Evolutionary conservation across 2,797 vertebrate species (phyloP), one percentile per base, ranked within the genome.

Genomic region (Melanotaenia trifasciata): DNA sequence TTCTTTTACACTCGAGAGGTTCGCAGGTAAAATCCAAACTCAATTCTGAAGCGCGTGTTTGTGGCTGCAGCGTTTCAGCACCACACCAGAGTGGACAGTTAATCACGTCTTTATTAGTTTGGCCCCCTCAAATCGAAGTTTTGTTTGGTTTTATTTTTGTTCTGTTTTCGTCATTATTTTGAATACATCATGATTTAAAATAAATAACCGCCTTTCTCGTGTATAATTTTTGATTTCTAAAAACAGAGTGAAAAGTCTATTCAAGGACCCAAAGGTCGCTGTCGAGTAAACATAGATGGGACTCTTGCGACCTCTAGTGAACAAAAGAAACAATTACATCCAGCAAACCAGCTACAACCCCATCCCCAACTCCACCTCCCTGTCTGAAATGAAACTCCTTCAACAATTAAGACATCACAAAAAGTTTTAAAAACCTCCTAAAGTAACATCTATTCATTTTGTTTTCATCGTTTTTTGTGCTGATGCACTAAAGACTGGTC

Each of bases 71-170:
- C n/a, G 30, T 81, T 90, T 92, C 91, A 92, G 90, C 88, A 92
- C 89, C 90, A 85, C 80, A 20, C 36, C 35, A 40, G 24, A 80
- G 63, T 83, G 89, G 87, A 90, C 75, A 92, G 90, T 84, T 56
- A 16, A 74, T 61, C 13, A 6, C 38, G 53, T 10, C 56, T 13
- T 6, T 43, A 3, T 38, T 1, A 16, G 11, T 24, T 24, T 53
- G 8, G 12, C 12, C 0, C 4, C 20, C 1, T 20, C 1, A 1
- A 12, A 0, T 22, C 3, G 1, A 10, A 40, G 0, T 2, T 8
- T 40, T 32, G 36, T 4, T 33, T 45, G 5, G 0, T 56, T 53
- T 61, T 0, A 24, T 26, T 33, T 32, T 47, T 9, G 18, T 8
- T 24, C 7, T 1, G 5, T 64, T 64, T 28, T 22, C 5, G 1